Evolutionary conservation across 2,888 invertebrate species (phyloP), one percentile per base, ranked within the genome.

Genomic region (Sclerodermus sp.): DNA sequence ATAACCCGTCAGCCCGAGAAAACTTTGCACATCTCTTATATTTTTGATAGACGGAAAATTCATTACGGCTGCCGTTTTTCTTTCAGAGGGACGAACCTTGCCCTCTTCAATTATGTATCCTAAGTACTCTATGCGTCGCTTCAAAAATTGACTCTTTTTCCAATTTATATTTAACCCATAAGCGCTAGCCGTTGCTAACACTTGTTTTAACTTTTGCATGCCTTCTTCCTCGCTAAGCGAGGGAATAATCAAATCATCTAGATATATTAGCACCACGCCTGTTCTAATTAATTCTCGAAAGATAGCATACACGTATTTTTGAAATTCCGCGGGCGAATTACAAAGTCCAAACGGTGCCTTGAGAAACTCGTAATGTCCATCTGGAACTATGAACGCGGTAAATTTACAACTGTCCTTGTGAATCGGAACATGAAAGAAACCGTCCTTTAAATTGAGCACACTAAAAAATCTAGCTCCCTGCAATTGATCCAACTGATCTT

Each of bases 1-100:
- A 44, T 51, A 55, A 9, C 51, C 55, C n/a, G 55, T 49, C 16
- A 51, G 18, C 8, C 55, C 51, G 16, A 55, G n/a, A 43, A 51
- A 55, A 10, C 37, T 30, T 39, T 55, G 51, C 2, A 55, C 48
- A 0, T 42, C 13, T 14, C 45, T 36, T 8, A 47, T 29, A 23
- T 15, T 44, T 14, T 23, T 39, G 0, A 44, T 49, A 10, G 23
- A 30, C 10, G 43, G 29, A 14, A 51, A 51, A 5, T 39, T 37
- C 17, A 2, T 38, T 1, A 50, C 49, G 1, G 49, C 49, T 15
- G 36, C 17, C 1, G 44, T 53, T 15, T 53, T 53, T 8, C 17
- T 1, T 13, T 45, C 45, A 6, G 52, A 49, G 3, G 47, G 51
- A 1, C 18, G 17, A 13, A 51, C 17, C 1, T 14, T 23, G 12